Evolutionary conservation across 2,113 vertebrate genomes (phyloP), one percentile per base, ranked within the genome.

Genomic region (Aviceda subcristata): DNA sequence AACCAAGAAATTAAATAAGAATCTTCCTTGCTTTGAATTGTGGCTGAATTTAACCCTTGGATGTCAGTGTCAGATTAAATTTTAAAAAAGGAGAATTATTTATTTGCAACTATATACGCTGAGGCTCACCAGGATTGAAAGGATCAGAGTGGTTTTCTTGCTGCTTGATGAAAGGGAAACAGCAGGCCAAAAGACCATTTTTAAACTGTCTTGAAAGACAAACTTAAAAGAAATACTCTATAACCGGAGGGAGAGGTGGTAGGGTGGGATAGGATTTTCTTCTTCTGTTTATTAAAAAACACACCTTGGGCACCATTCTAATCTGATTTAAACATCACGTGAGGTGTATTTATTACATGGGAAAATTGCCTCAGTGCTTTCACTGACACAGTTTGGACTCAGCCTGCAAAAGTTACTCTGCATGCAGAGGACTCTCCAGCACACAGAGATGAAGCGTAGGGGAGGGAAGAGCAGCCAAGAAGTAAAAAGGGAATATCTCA

Each of bases 281-380:
- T 80, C 88, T 86, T 15, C 38, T 95, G 68, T 90, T 96, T 96
- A 97, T 97, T 94, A 84, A 95, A 95, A 92, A 90, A 88, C 64
- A 92, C 72, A 90, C 90, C 92, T 92, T 91, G 55, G 93, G 95
- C 88, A 86, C 15, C 17, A 41, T 90, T 96, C 81, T 94, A 96
- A 96, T 97, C 94, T 97, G 92, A 90, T 94, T 91, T 63, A 94
- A 69, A 41, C 10, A 86, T 97, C 90, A 96, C 57, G 27, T 97
- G 90, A 95, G 60, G 48, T 66, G 34, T 27, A 81, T 69, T 92
- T 90, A 84, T 92, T 91, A 95, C 93, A 95, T 96, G 96, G 95
- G 96, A 97, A 97, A 96, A 91, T 68, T 86, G 92, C 88, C 90
- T 97, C 67, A 60, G 66, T 92, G 83, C 71, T 78, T 95, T 97